A percentile compares a stretch with the other conserved stretches of the same genome.
These are phyloP conservation scores for Drosophila siamana DNA, from an alignment of 2,888 invertebrate species.

Conservation along the genomic window DNA sequence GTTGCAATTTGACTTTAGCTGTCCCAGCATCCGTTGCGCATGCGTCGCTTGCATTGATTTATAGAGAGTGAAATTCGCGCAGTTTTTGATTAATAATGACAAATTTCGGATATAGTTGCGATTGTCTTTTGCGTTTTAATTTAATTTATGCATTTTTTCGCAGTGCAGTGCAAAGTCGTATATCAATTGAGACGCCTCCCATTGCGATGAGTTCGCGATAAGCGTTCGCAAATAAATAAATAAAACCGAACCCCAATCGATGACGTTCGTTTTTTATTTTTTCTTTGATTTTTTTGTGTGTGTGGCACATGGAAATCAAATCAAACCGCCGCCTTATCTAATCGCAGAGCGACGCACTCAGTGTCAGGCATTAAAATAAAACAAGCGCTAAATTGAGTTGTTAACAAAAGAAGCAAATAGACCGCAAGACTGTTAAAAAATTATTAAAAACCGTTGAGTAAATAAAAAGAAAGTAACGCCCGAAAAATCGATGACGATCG, in stretches of 20 bases:
- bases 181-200: conserved; percentile 18
- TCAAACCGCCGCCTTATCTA: conserved; percentile 34
- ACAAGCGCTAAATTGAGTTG: conserved; percentile 39
- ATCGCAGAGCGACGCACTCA: conserved; percentile 33
- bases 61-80: conserved; percentile 74
- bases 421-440: conserved; percentile 1
- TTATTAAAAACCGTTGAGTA: conserved; percentile 11
- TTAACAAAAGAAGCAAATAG: conserved; percentile 33
- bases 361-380: conserved; percentile 23
- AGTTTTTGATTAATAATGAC: conserved; percentile 79
- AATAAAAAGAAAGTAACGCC: conserved; percentile 12
- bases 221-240: neutral
- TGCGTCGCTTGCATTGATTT: conserved; percentile 63
- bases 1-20: conserved; percentile 8
- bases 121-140: conserved; percentile 15
- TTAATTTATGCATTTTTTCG: conserved; percentile 26
- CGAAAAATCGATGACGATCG: conserved; percentile 21
- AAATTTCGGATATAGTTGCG: conserved; percentile 59
- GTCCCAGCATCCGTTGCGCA: conserved; percentile 33
- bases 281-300: neutral
- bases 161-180: conserved; percentile 16
- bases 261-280: conserved; percentile 18
- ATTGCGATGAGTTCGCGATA: conserved; percentile 6
- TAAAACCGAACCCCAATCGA: conserved; percentile 7
- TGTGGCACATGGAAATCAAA: conserved; percentile 24